Evolutionary conservation across 2,888 invertebrate genomes (phyloP).

Genomic region (Phymatocera aterrima): DNA sequence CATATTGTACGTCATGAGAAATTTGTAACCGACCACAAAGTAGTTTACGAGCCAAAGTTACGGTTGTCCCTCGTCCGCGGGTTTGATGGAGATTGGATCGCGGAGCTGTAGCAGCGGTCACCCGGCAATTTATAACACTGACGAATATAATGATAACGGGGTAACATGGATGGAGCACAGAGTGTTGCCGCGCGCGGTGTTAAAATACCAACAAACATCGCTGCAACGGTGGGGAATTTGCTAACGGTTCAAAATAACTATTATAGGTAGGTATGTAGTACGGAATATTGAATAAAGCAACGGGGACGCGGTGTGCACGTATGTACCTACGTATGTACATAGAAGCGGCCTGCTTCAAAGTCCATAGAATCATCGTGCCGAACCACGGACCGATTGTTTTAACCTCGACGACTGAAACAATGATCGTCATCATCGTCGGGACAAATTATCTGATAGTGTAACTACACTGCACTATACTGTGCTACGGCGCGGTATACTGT

Average conservation of each 20-base stretch:
- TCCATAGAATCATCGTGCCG: too few species aligned
- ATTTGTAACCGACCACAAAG: conserved; percentile 25
- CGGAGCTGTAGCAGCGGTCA: background rate
- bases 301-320: too few species aligned
- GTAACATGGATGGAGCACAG: too few species aligned
- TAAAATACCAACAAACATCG: background rate
- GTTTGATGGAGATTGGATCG: conserved; percentile 30
- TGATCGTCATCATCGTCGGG: too few species aligned
- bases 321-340: too few species aligned
- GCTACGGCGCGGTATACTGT: too few species aligned
- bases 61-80: conserved; percentile 24
- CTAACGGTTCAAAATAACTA: background rate
- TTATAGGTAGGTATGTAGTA: background rate
- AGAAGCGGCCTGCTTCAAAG: too few species aligned
- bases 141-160: background rate
- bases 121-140: conserved; percentile 10
- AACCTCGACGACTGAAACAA: too few species aligned
- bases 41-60: conserved; percentile 26
- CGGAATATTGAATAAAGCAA: too few species aligned
- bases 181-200: background rate
- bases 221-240: background rate
- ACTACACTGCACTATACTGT: too few species aligned
- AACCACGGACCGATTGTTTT: too few species aligned
- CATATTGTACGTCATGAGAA: background rate
- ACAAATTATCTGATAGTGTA: too few species aligned